Evolutionary conservation across 2,797 vertebrate genomes (phyloP), one percentile per base, ranked within the genome.

Genomic region (Sorex maritimensis): DNA sequence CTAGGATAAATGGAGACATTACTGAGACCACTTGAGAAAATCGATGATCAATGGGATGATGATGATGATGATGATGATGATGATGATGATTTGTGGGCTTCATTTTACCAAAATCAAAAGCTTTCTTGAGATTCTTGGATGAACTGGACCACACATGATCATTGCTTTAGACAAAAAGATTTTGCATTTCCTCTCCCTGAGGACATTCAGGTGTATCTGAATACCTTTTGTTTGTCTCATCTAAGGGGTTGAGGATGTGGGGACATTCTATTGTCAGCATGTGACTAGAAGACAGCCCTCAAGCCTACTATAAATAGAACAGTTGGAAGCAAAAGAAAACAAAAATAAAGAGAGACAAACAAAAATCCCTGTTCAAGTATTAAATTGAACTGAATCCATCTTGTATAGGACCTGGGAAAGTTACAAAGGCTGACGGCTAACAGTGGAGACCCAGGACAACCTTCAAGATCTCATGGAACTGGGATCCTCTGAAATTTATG

Each of bases 51-150:
- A 34, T 34, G 34, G 34, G 34, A 34, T 34, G 34, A 34, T 34
- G 34, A 34, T 34, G 34, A 34, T 34, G 34, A 34, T 34, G 34
- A 34, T 34, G 34, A 34, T 34, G 34, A 34, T 34, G 34, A 34
- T 34, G 34, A 34, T 34, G 34, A 34, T 34, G 34, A 73, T 72
- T 90, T 77, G 26, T 63, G 24, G 0, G 7, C 13, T 86, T 91
- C 80, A n/a, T 77, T 90, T 90, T 87, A 69, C 24, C 67, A 38
- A 23, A 83, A 2, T 79, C 14, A 67, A 67, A 74, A 34, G 73
- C 7, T 4, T 79, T 15, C 75, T 11, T 17, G 55, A 81, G 4
- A 72, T 21, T 67, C 24, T 55, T 75, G 13, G 7, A 55, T 67
- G 69, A 75, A 82, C 26, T 30, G 58, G 65, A 65, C 41, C 19